Evolutionary conservation across 2,113 vertebrate genomes (phyloP).

Genomic region (Psittacula cyanocephala): DNA sequence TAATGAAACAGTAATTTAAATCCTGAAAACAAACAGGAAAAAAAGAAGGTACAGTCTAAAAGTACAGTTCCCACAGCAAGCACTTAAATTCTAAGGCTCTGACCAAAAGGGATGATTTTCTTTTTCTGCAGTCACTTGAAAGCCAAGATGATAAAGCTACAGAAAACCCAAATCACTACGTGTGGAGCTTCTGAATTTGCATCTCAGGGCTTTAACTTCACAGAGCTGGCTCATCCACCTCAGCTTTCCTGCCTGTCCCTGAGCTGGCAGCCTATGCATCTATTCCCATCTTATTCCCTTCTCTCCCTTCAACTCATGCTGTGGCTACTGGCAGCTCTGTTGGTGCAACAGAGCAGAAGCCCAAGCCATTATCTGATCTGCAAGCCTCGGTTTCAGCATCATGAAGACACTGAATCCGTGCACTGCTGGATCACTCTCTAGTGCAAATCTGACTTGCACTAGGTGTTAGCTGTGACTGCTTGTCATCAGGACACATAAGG

Average conservation of each 20-base stretch:
- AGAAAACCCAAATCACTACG: neutral
- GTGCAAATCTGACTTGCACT: neutral
- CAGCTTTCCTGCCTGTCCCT: neutral
- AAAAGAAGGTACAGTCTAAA: neutral
- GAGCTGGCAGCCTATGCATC: neutral
- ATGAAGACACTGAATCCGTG: neutral
- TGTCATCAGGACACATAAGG: neutral
- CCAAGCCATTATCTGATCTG: neutral
- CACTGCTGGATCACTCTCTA: neutral
- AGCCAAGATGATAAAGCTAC: neutral
- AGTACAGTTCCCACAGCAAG: neutral
- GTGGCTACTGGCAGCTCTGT: neutral
- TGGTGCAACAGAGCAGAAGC: neutral
- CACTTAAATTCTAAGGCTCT: neutral
- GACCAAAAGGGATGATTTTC: neutral
- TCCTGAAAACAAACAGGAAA: neutral
- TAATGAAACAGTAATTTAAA: neutral
- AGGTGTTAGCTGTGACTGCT: neutral
- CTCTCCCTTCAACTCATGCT: neutral
- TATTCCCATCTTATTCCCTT: neutral
- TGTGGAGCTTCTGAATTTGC: neutral
- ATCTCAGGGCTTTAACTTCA: neutral
- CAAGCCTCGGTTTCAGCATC: neutral
- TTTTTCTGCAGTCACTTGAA: neutral
- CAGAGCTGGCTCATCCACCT: neutral